Evolutionary conservation across 1,140 invertebrate genomes (phyloP).

Genomic region (Drosophila erecta): DNA sequence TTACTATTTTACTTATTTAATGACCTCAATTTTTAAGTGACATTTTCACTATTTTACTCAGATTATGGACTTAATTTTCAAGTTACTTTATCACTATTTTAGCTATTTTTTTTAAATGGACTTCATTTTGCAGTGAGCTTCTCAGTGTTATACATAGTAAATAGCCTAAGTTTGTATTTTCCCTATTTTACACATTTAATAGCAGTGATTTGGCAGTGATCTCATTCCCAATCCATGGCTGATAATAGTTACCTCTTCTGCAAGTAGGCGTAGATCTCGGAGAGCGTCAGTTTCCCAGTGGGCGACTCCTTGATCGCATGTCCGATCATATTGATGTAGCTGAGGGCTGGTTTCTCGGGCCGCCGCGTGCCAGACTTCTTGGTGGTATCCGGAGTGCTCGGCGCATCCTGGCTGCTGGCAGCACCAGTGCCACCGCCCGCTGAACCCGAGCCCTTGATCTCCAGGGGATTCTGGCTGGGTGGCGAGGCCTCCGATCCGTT

Average conservation of each 20-base stretch:
- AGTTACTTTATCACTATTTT: no score
- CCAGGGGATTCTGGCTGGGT: constrained; percentile 23
- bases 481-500: constrained; percentile 52
- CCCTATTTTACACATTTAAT: no score
- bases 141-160: no score
- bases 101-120: no score
- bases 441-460: constrained; percentile 1
- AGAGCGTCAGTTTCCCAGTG: constrained; percentile 92
- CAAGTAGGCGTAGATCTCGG: constrained; percentile 95
- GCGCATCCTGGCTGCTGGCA: constrained; percentile 37
- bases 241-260: constrained; percentile 87
- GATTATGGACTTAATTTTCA: no score
- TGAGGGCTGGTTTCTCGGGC: constrained; percentile 98
- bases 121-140: no score
- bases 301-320: constrained; percentile 98
- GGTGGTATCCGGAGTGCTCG: constrained; percentile 65
- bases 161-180: no score
- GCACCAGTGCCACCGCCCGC: background rate
- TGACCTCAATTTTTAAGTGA: no score
- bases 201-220: background rate
- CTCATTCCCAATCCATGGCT: no score
- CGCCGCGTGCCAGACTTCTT: constrained; percentile 88
- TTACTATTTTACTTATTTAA: no score
- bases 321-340: constrained; percentile 98
- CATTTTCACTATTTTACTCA: no score